Conservation (phyloP, 2,113 vertebrate species). For the Trichechus manatus region DNA sequence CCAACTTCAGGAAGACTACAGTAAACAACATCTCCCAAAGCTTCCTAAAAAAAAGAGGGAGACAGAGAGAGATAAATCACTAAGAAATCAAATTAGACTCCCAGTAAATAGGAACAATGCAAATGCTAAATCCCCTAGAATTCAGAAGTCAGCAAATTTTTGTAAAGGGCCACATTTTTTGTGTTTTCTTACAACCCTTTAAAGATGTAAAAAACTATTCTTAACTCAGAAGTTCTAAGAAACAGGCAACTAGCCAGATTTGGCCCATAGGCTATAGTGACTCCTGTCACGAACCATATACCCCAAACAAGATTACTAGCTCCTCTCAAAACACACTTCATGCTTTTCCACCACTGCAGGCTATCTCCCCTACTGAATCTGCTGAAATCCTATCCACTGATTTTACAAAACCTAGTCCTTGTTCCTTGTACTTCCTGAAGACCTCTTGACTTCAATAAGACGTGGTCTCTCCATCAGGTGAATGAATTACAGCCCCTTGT, state of each 20-base stretch:
- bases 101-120: background rate
- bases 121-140: background rate
- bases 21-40: constrained; percentile 98
- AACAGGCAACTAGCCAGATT: background rate
- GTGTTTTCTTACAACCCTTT: background rate
- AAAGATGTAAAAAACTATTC: background rate
- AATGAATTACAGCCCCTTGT: background rate
- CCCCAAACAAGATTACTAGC: background rate
- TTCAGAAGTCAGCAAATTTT: background rate
- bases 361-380: background rate
- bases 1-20: constrained; percentile 98
- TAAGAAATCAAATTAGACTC: constrained; percentile 2
- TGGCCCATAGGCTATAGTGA: background rate
- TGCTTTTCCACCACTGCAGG: background rate
- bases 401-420: background rate
- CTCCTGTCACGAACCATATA: background rate
- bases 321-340: background rate
- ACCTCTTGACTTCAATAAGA: background rate
- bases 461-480: background rate
- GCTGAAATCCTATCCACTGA: background rate
- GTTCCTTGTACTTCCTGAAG: background rate
- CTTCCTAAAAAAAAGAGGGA: constrained; percentile 90
- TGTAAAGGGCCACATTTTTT: background rate
- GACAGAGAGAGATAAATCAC: constrained; percentile 23
- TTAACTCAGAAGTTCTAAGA: background rate